Evolutionary conservation across 2,888 invertebrate genomes (phyloP).

Genomic region (Carpatolechia fugitivella): DNA sequence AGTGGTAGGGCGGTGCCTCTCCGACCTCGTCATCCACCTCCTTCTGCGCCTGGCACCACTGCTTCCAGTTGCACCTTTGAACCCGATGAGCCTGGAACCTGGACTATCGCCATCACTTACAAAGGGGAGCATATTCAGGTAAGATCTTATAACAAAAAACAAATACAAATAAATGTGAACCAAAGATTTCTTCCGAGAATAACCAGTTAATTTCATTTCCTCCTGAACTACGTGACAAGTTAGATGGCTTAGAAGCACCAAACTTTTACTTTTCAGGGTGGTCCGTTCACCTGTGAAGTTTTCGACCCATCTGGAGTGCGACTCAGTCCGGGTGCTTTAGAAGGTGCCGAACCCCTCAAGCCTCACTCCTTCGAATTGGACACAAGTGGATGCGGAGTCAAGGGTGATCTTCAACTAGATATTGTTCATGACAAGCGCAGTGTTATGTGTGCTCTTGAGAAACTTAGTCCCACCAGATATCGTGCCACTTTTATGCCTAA

Average conservation of each 20-base stretch:
- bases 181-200: no score
- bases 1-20: conserved; percentile 86
- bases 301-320: conserved; percentile 96
- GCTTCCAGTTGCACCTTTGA: conserved; percentile 95
- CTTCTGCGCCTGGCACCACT: conserved; percentile 90
- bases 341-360: conserved; percentile 90
- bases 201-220: no score
- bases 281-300: conserved; percentile 97
- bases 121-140: conserved; percentile 95
- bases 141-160: no score
- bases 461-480: conserved; percentile 86
- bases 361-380: conserved; percentile 91
- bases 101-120: conserved; percentile 97
- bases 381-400: conserved; percentile 82
- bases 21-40: conserved; percentile 82
- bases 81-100: conserved; percentile 97
- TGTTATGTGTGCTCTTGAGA: conserved; percentile 89
- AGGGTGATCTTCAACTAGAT: conserved; percentile 92
- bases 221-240: no score
- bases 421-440: conserved; percentile 94
- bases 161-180: neutral
- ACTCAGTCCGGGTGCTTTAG: conserved; percentile 83
- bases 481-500: conserved; percentile 89
- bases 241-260: no score
- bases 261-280: conserved; percentile 81